Percentiles rank a stretch among this genome's conserved stretches.
Evolutionary conservation across 2,113 vertebrate genomes (phyloP).

Genomic region (Rhinopomastus cyanomelas): DNA sequence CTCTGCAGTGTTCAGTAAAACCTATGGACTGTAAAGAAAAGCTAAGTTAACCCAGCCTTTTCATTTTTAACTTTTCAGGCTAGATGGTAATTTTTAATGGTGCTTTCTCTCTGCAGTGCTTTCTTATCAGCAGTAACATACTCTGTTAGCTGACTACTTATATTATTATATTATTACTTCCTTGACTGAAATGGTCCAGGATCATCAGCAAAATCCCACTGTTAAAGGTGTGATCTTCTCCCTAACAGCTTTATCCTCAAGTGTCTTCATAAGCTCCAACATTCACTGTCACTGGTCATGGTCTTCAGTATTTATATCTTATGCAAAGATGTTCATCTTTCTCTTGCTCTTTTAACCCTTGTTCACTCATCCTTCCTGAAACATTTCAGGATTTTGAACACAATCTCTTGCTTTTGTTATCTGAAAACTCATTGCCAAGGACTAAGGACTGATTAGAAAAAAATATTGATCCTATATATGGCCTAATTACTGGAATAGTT

Average conservation of each 20-base stretch:
- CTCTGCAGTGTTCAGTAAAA: background rate
- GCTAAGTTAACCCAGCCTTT: background rate
- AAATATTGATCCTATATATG: background rate
- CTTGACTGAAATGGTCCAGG: background rate
- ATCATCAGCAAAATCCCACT: background rate
- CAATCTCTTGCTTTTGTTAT: background rate
- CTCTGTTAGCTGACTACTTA: background rate
- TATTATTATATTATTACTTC: background rate
- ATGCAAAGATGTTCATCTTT: background rate
- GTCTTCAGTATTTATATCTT: background rate
- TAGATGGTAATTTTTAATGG: background rate
- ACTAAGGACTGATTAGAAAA: background rate
- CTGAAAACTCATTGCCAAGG: background rate
- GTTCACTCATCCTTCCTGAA: background rate
- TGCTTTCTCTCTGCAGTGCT: background rate
- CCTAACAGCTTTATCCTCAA: background rate
- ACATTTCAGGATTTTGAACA: background rate
- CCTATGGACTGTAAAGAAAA: background rate
- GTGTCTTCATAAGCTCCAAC: background rate
- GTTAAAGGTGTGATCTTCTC: background rate
- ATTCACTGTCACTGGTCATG: background rate
- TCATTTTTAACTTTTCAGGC: background rate
- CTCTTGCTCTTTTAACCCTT: background rate
- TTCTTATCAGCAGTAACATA: background rate
- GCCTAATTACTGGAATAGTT: background rate